Evolutionary conservation across 2,113 vertebrate genomes (phyloP).

Genomic region (Cyprinodon brontotheroides): DNA sequence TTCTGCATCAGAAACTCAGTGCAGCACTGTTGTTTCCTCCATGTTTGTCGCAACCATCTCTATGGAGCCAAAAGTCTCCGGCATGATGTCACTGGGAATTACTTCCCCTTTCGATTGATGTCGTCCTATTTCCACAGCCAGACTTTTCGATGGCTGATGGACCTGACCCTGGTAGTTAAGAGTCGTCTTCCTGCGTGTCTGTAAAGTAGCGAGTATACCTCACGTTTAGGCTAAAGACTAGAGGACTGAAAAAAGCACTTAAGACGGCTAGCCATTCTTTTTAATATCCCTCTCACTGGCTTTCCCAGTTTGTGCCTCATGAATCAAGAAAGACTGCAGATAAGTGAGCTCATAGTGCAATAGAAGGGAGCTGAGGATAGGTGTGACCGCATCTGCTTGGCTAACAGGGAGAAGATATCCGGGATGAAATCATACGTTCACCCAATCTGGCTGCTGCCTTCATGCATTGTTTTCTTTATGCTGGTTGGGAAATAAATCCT

Average conservation of each 20-base stretch:
- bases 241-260: constrained; percentile 1
- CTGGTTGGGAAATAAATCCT: constrained; percentile 12
- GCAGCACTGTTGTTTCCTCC: constrained; percentile 45
- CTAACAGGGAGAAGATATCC: constrained; percentile 38
- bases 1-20: constrained; percentile 2
- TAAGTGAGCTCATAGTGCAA: constrained; percentile 41
- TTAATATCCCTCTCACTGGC: constrained; percentile 15
- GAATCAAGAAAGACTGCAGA: constrained; percentile 20
- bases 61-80: constrained; percentile 47
- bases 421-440: constrained; percentile 37
- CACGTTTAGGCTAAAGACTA: constrained; percentile 13
- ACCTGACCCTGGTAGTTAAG: constrained; percentile 61
- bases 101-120: constrained; percentile 40
- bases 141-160: constrained; percentile 51
- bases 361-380: constrained; percentile 3
- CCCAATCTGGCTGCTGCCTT: constrained; percentile 35
- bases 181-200: constrained; percentile 58
- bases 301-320: neutral
- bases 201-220: constrained; percentile 39
- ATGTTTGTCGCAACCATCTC: constrained; percentile 53
- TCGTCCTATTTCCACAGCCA: constrained; percentile 33
- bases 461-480: neutral
- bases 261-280: constrained; percentile 8
- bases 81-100: constrained; percentile 63
- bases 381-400: constrained; percentile 25